Evolutionary conservation across 2,113 vertebrate species (phyloP), one percentile per base, ranked within the genome.

Genomic region (Erythrocebus patas): DNA sequence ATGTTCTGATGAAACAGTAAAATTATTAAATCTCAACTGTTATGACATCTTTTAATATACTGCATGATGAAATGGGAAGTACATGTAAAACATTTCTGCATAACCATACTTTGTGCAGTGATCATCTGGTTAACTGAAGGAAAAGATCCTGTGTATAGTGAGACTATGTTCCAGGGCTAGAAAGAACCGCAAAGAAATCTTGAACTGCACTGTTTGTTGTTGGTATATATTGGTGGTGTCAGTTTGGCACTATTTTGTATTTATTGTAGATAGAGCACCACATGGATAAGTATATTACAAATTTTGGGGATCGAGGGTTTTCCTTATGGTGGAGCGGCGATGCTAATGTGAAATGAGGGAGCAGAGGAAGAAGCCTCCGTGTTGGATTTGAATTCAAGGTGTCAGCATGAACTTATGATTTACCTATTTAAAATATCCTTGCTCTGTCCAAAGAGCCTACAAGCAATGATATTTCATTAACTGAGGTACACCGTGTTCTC

Each of bases 81-180:
- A 3, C 5, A 0, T 5, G 1, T 25, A 4, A 61, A 30, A 12
- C 6, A 3, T 13, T 45, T 88, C 11, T 45, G 72, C 11, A 10
- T 38, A 9, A 40, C 55, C 40, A 14, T 16, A 50, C 48, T 50
- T 50, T 50, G 32, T 35, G 22, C 6, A 11, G 0, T 11, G 1
- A 6, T n/a, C 3, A 68, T 17, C 76, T 16, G 11, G 30, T 61
- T 76, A 57, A 27, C 72, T 81, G 45, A 43, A 78, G 84, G 75
- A 76, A 43, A n/a, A 52, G 27, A 8, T 5, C 7, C 18, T 18
- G 23, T 27, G 4, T 20, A 13, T 17, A 25, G 75, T 43, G 32
- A n/a, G 11, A 40, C 23, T 92, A 23, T 70, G 22, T 57, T 52
- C 35, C 5, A 55, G n/a, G 68, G 40, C 14, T 12, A 38, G 80